Conservation (phyloP, 1,140 invertebrate genomes). For the Lordiphosa stackelbergi region DNA sequence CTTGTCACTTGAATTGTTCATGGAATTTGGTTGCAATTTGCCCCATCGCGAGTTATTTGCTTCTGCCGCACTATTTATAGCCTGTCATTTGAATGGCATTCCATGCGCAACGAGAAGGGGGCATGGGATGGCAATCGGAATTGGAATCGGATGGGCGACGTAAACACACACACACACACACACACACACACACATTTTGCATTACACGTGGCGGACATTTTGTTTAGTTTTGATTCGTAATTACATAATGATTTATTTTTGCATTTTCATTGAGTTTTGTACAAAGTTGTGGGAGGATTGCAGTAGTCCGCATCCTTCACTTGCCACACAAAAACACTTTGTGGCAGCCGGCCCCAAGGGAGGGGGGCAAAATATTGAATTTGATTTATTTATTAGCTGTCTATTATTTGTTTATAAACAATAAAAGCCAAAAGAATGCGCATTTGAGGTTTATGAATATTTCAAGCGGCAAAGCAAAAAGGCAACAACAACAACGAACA, state of each 20-base stretch:
- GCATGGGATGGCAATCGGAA: too few species aligned
- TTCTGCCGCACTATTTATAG: conserved; percentile 58
- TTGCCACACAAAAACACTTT: conserved; percentile 8
- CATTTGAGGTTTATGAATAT: conserved; percentile 71
- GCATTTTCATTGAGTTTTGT: conserved; percentile 40
- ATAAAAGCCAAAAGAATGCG: conserved; percentile 67
- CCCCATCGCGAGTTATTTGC: conserved; percentile 25
- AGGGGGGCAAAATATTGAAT: conserved; percentile 20
- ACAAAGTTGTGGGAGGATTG: conserved; percentile 22
- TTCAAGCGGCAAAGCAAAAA: conserved; percentile 39
- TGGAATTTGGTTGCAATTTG: conserved; percentile 52
- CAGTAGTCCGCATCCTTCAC: conserved; percentile 13
- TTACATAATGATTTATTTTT: conserved; percentile 74
- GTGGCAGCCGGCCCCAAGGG: background rate
- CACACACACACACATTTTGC: too few species aligned
- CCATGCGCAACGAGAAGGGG: conserved; percentile 14
- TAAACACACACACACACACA: conserved; percentile 58
- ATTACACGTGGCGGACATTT: conserved; percentile 68
- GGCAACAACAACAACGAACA: conserved; percentile 32
- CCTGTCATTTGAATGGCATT: conserved; percentile 65
- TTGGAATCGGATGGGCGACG: background rate
- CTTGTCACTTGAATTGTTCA: conserved; percentile 37
- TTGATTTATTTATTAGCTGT: conserved; percentile 74
- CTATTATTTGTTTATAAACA: conserved; percentile 73
- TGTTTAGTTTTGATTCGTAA: conserved; percentile 51